A percentile compares a stretch with the other conserved stretches of the same genome.
phyloP scores from a whole-genome alignment of 2,888 invertebrate genomes.

The Biston stratarius region DNA sequence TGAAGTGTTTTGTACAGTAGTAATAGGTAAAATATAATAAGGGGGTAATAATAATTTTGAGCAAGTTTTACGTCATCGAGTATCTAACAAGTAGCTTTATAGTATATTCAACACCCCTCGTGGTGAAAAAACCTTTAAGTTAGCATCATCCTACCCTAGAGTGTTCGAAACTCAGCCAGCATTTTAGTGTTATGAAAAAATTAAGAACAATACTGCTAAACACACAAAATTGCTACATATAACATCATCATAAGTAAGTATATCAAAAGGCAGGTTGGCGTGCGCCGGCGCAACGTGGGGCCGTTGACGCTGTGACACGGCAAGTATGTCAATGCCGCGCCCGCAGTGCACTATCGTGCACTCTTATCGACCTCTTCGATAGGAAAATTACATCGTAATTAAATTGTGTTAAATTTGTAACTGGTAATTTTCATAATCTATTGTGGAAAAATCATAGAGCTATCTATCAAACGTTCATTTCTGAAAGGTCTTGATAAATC shows the following conservation, averaged over 20 bases:
- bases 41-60: no score
- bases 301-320: constrained; percentile 60
- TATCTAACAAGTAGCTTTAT: no score
- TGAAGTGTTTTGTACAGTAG: no score
- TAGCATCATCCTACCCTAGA: no score
- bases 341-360: constrained; percentile 70
- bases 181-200: no score
- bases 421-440: constrained; percentile 23
- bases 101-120: no score
- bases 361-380: constrained; percentile 79
- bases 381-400: constrained; percentile 61
- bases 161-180: no score
- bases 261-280: constrained; percentile 44
- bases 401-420: constrained; percentile 16
- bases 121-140: no score
- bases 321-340: constrained; percentile 83
- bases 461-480: background rate
- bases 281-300: constrained; percentile 52
- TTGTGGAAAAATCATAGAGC: constrained; percentile 20
- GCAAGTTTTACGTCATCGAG: no score
- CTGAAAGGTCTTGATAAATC: no score
- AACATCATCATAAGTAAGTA: background rate
- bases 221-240: background rate
- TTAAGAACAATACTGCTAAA: background rate
- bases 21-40: no score